Percentiles rank a stretch among this genome's conserved stretches.
Conservation (phyloP, 2,113 vertebrate species). For the Nerophis ophidion region DNA sequence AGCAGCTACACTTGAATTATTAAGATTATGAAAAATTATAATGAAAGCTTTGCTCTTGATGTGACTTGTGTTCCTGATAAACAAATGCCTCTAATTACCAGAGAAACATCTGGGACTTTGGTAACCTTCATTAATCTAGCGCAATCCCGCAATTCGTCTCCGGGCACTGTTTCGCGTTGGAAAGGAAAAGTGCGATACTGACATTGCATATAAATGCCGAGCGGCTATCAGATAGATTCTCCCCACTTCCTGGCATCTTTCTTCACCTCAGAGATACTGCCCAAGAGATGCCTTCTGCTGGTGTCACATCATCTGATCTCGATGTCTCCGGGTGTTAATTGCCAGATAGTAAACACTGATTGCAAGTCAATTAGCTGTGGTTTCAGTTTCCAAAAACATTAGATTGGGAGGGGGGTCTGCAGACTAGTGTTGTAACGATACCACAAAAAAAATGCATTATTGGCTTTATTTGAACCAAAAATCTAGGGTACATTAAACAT, state of each 20-base stretch:
- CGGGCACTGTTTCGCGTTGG: slow-evolving; percentile 91
- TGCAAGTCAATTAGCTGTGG: slow-evolving; percentile 52
- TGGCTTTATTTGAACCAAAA: no score
- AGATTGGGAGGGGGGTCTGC: slow-evolving; percentile 1
- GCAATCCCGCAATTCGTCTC: slow-evolving; percentile 76
- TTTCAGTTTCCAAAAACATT: slow-evolving; percentile 24
- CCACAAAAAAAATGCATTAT: no score
- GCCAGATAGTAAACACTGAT: slow-evolving; percentile 59
- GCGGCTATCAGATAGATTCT: slow-evolving; percentile 51
- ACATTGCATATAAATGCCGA: slow-evolving; percentile 65
- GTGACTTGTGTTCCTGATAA: slow-evolving; percentile 99
- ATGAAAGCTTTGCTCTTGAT: slow-evolving; percentile 99
- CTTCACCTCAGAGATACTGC: slow-evolving; percentile 49
- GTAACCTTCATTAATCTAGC: slow-evolving; percentile 99
- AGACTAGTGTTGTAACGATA: neutral
- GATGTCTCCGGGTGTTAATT: slow-evolving; percentile 56
- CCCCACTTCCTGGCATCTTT: slow-evolving; percentile 42
- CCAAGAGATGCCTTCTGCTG: slow-evolving; percentile 50
- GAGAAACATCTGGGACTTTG: slow-evolving; percentile 98
- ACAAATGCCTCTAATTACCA: slow-evolving; percentile 99
- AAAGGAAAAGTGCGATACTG: slow-evolving; percentile 92
- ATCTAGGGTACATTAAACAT: no score
- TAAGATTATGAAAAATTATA: slow-evolving; percentile 99
- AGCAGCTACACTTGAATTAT: slow-evolving; percentile 99
- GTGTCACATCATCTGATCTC: slow-evolving; percentile 41